Conservation (phyloP, 2,888 invertebrate species). For the Acronicta leporina region DNA sequence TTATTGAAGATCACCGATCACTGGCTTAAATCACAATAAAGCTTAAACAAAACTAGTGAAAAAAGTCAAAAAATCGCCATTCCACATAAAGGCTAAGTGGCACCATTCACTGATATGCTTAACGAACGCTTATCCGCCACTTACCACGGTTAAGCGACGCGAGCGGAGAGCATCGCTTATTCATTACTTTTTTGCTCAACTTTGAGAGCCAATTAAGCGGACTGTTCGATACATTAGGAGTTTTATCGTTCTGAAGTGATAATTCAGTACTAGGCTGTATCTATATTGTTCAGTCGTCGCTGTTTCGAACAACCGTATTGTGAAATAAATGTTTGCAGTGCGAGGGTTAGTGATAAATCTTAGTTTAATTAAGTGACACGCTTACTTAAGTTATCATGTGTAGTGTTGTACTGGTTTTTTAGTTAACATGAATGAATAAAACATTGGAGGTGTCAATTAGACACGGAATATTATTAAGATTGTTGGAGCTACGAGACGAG, state of each 20-base stretch:
- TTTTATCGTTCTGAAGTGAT: conserved; percentile 44
- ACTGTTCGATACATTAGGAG: conserved; percentile 45
- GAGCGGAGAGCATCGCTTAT: conserved; percentile 45
- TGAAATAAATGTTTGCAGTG: conserved; percentile 23
- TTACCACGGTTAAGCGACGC: conserved; percentile 15
- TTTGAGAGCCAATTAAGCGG: conserved; percentile 52
- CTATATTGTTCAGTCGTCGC: conserved; percentile 34
- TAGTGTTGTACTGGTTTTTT: conserved; percentile 19
- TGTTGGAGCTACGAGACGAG: not conserved
- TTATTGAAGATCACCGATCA: conserved; percentile 3
- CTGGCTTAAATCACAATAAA: conserved; percentile 19
- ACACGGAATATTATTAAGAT: conserved; percentile 9
- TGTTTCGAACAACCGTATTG: conserved; percentile 17
- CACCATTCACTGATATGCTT: conserved; percentile 39
- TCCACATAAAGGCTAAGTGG: conserved; percentile 26
- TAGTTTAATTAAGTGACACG: conserved; percentile 33
- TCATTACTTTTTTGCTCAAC: conserved; percentile 47
- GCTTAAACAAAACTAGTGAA: conserved; percentile 17
- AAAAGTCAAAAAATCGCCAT: conserved; percentile 5
- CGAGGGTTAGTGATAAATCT: conserved; percentile 32
- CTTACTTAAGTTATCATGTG: conserved; percentile 34
- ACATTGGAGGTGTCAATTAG: conserved; percentile 24
- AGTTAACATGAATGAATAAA: conserved; percentile 30
- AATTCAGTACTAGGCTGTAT: conserved; percentile 37
- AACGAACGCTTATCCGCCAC: conserved; percentile 44